Percentiles rank a stretch among this genome's conserved stretches.
These are phyloP conservation scores for Lasioglossum lativentre DNA, from an alignment of 2,888 invertebrate genomes.

Conservation along the genomic window DNA sequence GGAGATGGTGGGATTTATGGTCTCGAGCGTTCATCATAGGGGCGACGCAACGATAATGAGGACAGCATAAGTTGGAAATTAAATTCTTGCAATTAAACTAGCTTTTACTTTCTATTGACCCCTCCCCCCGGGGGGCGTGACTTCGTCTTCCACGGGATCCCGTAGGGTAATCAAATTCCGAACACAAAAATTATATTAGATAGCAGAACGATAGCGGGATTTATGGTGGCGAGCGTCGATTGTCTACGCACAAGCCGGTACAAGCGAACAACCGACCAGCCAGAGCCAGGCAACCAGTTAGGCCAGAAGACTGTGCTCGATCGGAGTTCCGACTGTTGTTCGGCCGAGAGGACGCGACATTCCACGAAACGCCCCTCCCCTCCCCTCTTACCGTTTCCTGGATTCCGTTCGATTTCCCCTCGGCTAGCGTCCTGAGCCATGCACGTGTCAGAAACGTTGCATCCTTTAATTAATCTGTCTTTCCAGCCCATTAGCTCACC, in stretches of 20 bases:
- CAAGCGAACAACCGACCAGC: slow-evolving; percentile 26
- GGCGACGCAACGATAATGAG: background rate
- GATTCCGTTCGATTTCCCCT: slow-evolving; percentile 18
- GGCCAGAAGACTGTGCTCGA: slow-evolving; percentile 60
- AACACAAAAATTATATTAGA: background rate
- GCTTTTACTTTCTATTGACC: background rate
- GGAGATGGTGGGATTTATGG: background rate
- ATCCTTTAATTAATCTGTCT: background rate
- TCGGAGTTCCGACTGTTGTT: slow-evolving; percentile 79
- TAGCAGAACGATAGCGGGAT: background rate
- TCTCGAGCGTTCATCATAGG: background rate
- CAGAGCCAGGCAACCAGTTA: slow-evolving; percentile 55
- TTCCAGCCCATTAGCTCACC: background rate
- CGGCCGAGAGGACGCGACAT: slow-evolving; percentile 79
- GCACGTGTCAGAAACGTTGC: background rate
- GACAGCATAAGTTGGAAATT: background rate
- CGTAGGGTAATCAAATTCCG: background rate
- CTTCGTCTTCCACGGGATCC: background rate
- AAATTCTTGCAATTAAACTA: background rate
- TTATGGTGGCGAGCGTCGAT: background rate
- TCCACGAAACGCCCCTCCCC: slow-evolving; percentile 76
- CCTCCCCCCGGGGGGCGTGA: background rate
- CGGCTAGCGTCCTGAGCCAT: slow-evolving; percentile 2
- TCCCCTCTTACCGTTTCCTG: slow-evolving; percentile 21
- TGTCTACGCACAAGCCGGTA: slow-evolving; percentile 22